Conservation (phyloP, 2,888 invertebrate genomes). For the Minunthozetes semirufus region DNA sequence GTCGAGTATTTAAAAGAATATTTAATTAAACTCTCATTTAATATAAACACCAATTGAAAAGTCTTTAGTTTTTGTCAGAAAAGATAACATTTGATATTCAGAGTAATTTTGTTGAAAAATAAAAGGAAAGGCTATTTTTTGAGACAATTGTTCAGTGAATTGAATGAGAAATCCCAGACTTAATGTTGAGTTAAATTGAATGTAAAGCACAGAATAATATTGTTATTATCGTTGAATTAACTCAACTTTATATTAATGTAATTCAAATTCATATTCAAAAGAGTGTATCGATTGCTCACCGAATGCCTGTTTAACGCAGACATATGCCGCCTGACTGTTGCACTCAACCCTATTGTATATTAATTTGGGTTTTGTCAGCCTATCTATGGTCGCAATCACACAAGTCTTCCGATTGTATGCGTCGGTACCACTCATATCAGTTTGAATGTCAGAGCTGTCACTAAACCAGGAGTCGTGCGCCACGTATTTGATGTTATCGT, state of each 20-base stretch:
- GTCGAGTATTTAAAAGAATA: no score
- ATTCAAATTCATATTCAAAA: neutral
- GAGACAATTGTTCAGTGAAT: no score
- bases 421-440: neutral
- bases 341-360: constrained; percentile 40
- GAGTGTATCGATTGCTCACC: constrained; percentile 40
- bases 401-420: neutral
- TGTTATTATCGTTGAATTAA: neutral
- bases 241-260: neutral
- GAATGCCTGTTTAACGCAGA: constrained; percentile 44
- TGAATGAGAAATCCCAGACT: no score
- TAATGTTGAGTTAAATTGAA: no score
- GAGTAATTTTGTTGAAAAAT: no score
- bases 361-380: constrained; percentile 39
- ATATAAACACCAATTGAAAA: no score
- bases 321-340: constrained; percentile 43
- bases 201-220: neutral
- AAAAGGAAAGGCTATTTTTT: no score
- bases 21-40: no score
- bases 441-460: neutral
- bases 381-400: neutral
- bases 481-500: neutral
- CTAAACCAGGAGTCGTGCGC: neutral
- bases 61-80: no score
- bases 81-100: no score